These are phyloP conservation scores for Dastarcus helophoroides DNA, from an alignment of 2,888 invertebrate species.

Conservation along the genomic window DNA sequence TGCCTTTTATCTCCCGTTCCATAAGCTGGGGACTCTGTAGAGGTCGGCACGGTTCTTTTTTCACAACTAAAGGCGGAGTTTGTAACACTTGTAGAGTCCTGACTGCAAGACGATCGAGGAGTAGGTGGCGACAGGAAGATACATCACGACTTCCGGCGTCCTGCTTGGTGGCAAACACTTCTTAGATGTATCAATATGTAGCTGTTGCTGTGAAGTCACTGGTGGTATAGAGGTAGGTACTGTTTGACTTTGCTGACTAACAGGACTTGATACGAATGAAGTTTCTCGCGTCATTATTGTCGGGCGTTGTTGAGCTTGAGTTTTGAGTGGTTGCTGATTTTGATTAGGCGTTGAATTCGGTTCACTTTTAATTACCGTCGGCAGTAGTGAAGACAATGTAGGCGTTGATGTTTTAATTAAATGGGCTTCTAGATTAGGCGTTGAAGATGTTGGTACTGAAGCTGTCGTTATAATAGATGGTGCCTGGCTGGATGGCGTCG, in stretches of 20 bases:
- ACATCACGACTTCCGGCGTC: no score
- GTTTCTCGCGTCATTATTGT: constrained; percentile 44
- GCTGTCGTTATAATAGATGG: constrained; percentile 29
- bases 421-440: constrained; percentile 63
- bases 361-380: constrained; percentile 39
- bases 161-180: constrained; percentile 37
- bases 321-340: constrained; percentile 42
- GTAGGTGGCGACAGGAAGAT: constrained; percentile 33
- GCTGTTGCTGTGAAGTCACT: constrained; percentile 21
- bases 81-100: constrained; percentile 36
- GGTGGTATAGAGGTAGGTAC: constrained; percentile 23
- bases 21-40: no score
- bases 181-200: constrained; percentile 39
- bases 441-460: constrained; percentile 49
- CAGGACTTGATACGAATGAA: constrained; percentile 45
- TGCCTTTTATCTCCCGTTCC: no score
- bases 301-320: constrained; percentile 24
- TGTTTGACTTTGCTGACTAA: constrained; percentile 21
- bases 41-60: no score
- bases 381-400: constrained; percentile 42
- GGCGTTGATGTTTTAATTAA: constrained; percentile 62
- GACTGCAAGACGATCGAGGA: constrained; percentile 33
- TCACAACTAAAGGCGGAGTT: constrained; percentile 37
- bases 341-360: constrained; percentile 43
- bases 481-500: constrained; percentile 34